Base-by-base conservation (phyloP, 2,113 vertebrate genomes). In the Nanorana parkeri region DNA sequence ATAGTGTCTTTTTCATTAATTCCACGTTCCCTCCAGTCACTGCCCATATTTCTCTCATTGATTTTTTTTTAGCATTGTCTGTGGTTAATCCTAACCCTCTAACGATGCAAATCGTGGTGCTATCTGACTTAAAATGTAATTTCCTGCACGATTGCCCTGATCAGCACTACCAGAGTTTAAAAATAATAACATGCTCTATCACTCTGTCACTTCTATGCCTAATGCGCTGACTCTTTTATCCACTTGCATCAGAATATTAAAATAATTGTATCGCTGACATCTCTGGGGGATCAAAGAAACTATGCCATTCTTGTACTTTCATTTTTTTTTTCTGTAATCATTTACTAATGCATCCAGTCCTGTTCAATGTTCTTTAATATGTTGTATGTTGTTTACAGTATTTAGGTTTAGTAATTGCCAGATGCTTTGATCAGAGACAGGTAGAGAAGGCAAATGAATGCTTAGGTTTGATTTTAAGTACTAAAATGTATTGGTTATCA, bases 181-280 rank as follows among this genome's bases (percentile, higher is more conserved):
- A 75, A 75, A 75, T 75, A 75, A 75, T 75, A 75, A 75, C 72
- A 60, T 41, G 72, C 72, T 75, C 72, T 75, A 75, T 75, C 72
- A 75, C 72, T 5, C 72, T 75, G 72, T 75, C 72, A 75, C 72
- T 60, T 75, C 72, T 75, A n/a, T 75, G 72, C 72, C 29, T 75
- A 41, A 41, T 75, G 32, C 55, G 28, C 56, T n/a, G 29, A 61
- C 56, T 75, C 55, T 41, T 24, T 61, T 75, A 75, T 75, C 55
- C 72, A 75, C 72, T 75, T 61, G 72, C 58, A 23, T 61, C 55
- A 36, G 19, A 75, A 60, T 75, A 75, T 60, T 75, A 75, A 75
- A 75, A 75, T 75, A 75, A 61, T 75, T 75, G 55, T 74, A 74
- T 17, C 19, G 29, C 54, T 16, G 26, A 32, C 58, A 74, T 75